Evolutionary conservation across 23 tunicate genomes (phyloP), one percentile per base, ranked within the genome.

Genomic region (Trididemnum clinides): DNA sequence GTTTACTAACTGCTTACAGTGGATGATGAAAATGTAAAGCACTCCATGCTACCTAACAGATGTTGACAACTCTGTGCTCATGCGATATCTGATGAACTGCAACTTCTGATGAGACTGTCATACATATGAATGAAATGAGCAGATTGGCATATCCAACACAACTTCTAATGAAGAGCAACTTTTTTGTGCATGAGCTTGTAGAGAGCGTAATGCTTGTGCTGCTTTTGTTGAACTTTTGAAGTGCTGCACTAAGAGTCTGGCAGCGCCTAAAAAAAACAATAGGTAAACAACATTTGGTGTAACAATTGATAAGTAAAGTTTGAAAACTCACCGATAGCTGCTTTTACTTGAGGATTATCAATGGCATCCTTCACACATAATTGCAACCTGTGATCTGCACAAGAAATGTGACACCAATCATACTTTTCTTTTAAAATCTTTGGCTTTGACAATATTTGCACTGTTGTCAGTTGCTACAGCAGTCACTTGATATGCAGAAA

Each of bases 201-300:
- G 5, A 6, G 39, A 4, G 5, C 36, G 37, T 23, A 70, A 70
- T 12, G 77, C 77, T 70, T 70, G 39, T 27, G 77, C 77, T 35
- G 80, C 80, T 23, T 74, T 74, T 38, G 57, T 3, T 15, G 80
- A 74, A 12, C 29, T 20, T 31, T 28, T 74, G 29, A 74, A 74
- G 38, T 74, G 66, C 25, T 59, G 66, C 25, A 74, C 57, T 57
- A 74, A 31, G 22, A 36, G 80, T 39, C 80, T 36, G n/a, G 57
- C 80, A 19, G 80, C 80, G 2, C 58, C 80, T 74, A 59, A 10
- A 59, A 25, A 59, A 7, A 44, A 7, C 12, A 10, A 44, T n/a
- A n/a, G n/a, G n/a, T n/a, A n/a, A n/a, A n/a, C n/a, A n/a, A n/a
- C n/a, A n/a, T n/a, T n/a, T n/a, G n/a, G n/a, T n/a, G n/a, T n/a